These are phyloP conservation scores for Tokudaia tokunoshimensis DNA, from an alignment of 2,797 vertebrate species.

Conservation along the genomic window DNA sequence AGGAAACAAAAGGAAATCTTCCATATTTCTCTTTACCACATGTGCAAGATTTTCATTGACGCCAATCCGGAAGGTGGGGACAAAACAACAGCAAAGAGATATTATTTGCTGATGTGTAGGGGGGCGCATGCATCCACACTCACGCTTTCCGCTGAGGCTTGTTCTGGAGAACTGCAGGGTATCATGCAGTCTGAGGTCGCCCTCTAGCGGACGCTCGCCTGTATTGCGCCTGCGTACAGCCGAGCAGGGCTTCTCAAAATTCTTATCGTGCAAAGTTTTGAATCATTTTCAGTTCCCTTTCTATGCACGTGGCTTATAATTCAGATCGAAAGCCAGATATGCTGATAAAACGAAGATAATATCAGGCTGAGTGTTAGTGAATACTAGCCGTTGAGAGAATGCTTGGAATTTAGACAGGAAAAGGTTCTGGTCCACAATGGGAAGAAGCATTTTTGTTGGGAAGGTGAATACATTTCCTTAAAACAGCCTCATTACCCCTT, in stretches of 20 bases:
- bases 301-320: background rate
- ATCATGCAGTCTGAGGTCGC: slow-evolving; percentile 76
- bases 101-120: slow-evolving; percentile 13
- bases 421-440: background rate
- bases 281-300: background rate
- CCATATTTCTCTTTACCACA: slow-evolving; percentile 51
- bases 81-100: slow-evolving; percentile 52
- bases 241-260: background rate
- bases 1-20: slow-evolving; percentile 69
- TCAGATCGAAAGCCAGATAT: background rate
- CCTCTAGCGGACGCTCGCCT: slow-evolving; percentile 84
- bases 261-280: background rate
- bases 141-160: background rate
- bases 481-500: background rate
- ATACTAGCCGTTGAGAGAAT: background rate
- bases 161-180: background rate
- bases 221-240: background rate
- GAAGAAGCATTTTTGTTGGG: background rate
- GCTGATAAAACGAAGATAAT: background rate
- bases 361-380: background rate
- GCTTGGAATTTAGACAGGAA: slow-evolving; percentile 20
- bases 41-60: slow-evolving; percentile 36
- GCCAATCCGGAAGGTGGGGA: background rate
- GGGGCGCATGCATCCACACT: background rate
- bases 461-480: background rate